Evolutionary conservation across 2,113 vertebrate species (phyloP).

Genomic region (Thymallus thymallus): DNA sequence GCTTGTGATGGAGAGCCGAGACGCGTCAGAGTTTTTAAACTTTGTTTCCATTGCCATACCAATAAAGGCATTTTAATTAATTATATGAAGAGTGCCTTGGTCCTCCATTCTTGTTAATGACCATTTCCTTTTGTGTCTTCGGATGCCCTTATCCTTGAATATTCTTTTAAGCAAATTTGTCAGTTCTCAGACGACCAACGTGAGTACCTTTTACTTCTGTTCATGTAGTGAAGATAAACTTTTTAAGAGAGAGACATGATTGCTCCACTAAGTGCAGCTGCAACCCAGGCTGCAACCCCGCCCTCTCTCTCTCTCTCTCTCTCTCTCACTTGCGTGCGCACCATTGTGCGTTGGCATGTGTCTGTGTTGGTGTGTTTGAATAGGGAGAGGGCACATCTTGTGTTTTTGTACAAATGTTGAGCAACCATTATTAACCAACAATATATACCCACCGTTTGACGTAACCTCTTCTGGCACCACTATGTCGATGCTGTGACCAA

Average conservation of each 20-base stretch:
- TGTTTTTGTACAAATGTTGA: conserved; percentile 45
- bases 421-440: conserved; percentile 29
- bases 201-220: not conserved
- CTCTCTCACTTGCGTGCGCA: too few relatives aligned
- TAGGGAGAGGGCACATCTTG: conserved; percentile 28
- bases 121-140: too few relatives aligned
- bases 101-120: too few relatives aligned
- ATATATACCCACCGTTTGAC: conserved; percentile 15
- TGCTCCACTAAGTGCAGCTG: not conserved
- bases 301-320: too few relatives aligned
- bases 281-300: not conserved
- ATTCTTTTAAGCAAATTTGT: not conserved
- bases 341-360: not conserved
- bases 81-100: too few relatives aligned
- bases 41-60: too few relatives aligned
- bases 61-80: too few relatives aligned
- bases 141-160: not conserved
- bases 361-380: conserved; percentile 13
- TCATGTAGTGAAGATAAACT: not conserved
- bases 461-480: not conserved
- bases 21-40: too few relatives aligned
- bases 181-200: not conserved
- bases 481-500: not conserved
- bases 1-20: too few relatives aligned
- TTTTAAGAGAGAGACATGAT: not conserved